Evolutionary conservation across 2,113 vertebrate species (phyloP), one percentile per base, ranked within the genome.

Genomic region (Seriola dumerili): DNA sequence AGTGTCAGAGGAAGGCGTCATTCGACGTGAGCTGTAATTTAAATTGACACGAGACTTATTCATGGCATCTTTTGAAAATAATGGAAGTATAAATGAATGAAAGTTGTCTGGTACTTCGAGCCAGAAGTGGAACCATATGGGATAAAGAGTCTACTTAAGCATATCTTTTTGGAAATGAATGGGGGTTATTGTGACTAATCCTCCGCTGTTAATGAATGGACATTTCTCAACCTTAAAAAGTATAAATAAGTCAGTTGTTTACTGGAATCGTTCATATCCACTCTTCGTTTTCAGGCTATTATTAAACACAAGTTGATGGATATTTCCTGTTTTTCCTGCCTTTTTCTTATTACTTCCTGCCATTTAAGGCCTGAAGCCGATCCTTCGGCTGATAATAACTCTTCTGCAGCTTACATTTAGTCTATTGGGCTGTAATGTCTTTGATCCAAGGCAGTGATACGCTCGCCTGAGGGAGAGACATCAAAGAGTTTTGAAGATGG

Each of bases 251-350:
- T 32, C 32, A 0, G 29, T 64, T 72, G 42, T 80, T 62, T 64
- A 29, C 10, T 4, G 44, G 34, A 42, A 5, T 11, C 19, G 29
- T 65, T 63, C 46, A 8, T 25, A 40, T 73, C 23, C 44, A 17
- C 29, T 57, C 44, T 44, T 23, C 3, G 52, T 63, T 36, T 61
- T 38, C 48, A 38, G 54, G 32, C 54, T 46, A 75, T 44, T 38
- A 52, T 44, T 29, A 58, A 54, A 68, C 58, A 42, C 52, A 5
- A 46, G 23, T 25, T 0, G 19, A 75, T 2, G 59, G n/a, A 19
- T 44, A 38, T 46, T 88, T 92, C 86, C 86, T 76, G 87, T 69
- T 82, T 29, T 86, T 44, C 4, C 68, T 57, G 63, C 57, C 9
- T 2, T 4, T 71, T 29, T 63, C 48, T 36, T 61, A 10, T 81